These are phyloP conservation scores for Erynnis tages DNA, from an alignment of 2,888 invertebrate genomes.

Conservation along the genomic window DNA sequence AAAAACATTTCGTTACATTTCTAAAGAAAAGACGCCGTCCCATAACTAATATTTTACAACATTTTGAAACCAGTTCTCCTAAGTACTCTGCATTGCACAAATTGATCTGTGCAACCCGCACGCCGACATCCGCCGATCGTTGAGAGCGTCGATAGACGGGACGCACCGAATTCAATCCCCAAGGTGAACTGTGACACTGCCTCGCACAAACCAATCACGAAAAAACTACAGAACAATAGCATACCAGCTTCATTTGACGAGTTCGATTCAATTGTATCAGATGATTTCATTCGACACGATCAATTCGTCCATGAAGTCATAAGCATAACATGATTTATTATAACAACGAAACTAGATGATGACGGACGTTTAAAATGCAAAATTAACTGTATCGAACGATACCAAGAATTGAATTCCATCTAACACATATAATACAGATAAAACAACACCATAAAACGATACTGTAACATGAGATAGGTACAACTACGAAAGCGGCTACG, in stretches of 20 bases:
- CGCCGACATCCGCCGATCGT: slow-evolving; percentile 64
- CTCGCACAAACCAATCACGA: slow-evolving; percentile 24
- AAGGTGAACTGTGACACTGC: slow-evolving; percentile 52
- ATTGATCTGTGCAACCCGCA: slow-evolving; percentile 49
- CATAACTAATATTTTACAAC: no score
- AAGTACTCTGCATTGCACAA: neutral
- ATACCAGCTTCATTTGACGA: slow-evolving; percentile 16
- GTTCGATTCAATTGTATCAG: slow-evolving; percentile 23
- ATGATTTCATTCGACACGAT: slow-evolving; percentile 25
- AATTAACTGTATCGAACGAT: neutral
- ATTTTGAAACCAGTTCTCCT: neutral
- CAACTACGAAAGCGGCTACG: slow-evolving; percentile 3
- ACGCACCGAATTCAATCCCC: slow-evolving; percentile 45
- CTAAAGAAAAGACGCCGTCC: no score
- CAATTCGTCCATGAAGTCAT: slow-evolving; percentile 20
- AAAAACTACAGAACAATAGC: slow-evolving; percentile 25
- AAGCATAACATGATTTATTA: slow-evolving; percentile 18
- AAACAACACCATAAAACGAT: slow-evolving; percentile 10
- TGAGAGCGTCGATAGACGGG: slow-evolving; percentile 40
- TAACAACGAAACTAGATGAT: slow-evolving; percentile 11
- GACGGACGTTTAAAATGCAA: slow-evolving; percentile 11
- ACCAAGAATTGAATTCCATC: neutral
- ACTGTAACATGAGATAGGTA: slow-evolving; percentile 20
- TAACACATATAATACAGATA: slow-evolving; percentile 6
- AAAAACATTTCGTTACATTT: no score